Evolutionary conservation across 92 coral and sea anemone species (phyloP).

Genomic region (Zoanthus solanderi): DNA sequence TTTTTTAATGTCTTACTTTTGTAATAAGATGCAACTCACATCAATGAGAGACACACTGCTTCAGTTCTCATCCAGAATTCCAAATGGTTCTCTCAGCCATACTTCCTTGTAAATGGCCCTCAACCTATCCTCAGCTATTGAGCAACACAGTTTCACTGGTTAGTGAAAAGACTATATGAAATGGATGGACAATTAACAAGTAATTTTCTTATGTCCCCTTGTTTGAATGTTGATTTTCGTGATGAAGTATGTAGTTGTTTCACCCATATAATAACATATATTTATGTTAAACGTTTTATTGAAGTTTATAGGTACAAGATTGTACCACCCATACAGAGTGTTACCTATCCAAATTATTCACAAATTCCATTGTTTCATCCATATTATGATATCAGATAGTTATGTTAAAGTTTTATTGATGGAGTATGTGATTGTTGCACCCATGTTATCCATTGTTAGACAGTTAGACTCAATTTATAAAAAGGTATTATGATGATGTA

Average conservation of each 20-base stretch:
- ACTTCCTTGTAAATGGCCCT: slow-evolving; percentile 16
- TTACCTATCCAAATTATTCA: slow-evolving; percentile 30
- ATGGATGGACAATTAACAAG: not conserved
- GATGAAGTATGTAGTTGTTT: not conserved
- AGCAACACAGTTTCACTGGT: slow-evolving; percentile 1
- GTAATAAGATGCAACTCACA: slow-evolving; percentile 10
- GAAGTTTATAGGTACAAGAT: slow-evolving; percentile 1
- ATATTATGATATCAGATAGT: slow-evolving; percentile 17
- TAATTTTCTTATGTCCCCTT: not conserved
- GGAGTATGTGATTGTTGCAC: slow-evolving; percentile 30
- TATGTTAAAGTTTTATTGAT: slow-evolving; percentile 31
- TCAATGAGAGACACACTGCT: slow-evolving; percentile 14
- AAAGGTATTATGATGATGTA: slow-evolving; percentile 29
- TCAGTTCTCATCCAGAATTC: slow-evolving; percentile 18
- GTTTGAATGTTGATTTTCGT: not conserved
- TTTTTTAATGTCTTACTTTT: slow-evolving; percentile 10
- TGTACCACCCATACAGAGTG: slow-evolving; percentile 13
- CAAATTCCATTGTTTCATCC: slow-evolving; percentile 30
- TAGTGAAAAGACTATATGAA: not conserved
- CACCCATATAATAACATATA: slow-evolving; percentile 1
- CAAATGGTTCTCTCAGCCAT: slow-evolving; percentile 10
- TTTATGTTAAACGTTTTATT: not conserved
- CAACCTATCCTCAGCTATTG: slow-evolving; percentile 21
- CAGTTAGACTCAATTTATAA: slow-evolving; percentile 27
- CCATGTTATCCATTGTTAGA: slow-evolving; percentile 32